Evolutionary conservation across 2,888 invertebrate species (phyloP), one percentile per base, ranked within the genome.

Genomic region (Athalia cordata): DNA sequence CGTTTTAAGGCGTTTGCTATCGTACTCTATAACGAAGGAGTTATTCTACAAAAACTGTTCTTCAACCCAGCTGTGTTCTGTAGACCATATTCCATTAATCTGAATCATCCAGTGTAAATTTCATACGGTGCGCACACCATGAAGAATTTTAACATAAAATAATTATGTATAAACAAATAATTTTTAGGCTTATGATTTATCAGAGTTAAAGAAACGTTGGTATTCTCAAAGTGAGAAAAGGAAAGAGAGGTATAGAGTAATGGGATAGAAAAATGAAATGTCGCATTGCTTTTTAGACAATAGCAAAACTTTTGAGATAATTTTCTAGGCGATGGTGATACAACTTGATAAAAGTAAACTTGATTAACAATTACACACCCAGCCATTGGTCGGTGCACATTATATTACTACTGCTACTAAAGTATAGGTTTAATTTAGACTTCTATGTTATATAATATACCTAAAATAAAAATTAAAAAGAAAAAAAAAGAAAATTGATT

Each of bases 11-110:
- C 50, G 43, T 29, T 29, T 29, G n/a, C 55, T 4, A 55, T 55
- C 55, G 55, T 55, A 55, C 55, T 55, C 4, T 55, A n/a, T 9
- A 55, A 55, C 55, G 47, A 55, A 55, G 43, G 55, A 29, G 67
- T 80, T 52, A 67, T 62, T 80, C 50, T 61, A 59, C 74, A 64
- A 78, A 77, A 76, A 67, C 55, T 47, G 78, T 80, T 70, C 74
- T n/a, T 49, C 49, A 68, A 68, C 47, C 72, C 72, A 72, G 72
- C 59, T 72, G 72, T 72, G 72, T 72, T 72, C 72, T 47, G 47
- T 59, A 72, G 57, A 59, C 57, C 43, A 72, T 59, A 72, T 47
- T 65, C 64, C 64, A 65, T 65, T 43, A 65, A 45, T 65, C 13
- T 49, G 13, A 49, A 57, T 59, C 57, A 72, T 72, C 72, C 59